These are phyloP conservation scores for Crocuta crocuta DNA, from an alignment of 2,113 vertebrate species.

Conservation along the genomic window DNA sequence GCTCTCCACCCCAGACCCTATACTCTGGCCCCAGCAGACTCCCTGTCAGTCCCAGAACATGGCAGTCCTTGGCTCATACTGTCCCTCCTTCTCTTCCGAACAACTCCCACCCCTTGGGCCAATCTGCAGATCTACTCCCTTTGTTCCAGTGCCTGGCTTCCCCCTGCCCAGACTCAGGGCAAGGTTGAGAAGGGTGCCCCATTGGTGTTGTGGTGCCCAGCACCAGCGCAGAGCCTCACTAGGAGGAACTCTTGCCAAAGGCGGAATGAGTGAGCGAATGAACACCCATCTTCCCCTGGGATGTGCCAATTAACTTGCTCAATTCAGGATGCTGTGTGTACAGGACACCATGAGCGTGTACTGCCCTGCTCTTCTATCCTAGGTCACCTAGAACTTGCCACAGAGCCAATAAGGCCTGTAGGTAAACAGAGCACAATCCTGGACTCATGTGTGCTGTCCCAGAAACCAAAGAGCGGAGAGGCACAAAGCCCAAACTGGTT, in stretches of 20 bases:
- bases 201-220: not conserved
- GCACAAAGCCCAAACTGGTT: not conserved
- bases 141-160: not conserved
- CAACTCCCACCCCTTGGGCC: not conserved
- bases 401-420: not conserved
- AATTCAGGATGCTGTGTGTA: not conserved
- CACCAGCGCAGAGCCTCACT: not conserved
- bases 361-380: not conserved
- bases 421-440: not conserved
- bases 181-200: not conserved
- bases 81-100: not conserved
- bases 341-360: not conserved
- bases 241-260: not conserved
- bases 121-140: not conserved
- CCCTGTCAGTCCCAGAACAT: not conserved
- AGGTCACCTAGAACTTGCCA: not conserved
- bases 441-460: not conserved
- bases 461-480: not conserved
- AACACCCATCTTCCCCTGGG: not conserved
- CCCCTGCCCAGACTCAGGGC: too few relatives aligned
- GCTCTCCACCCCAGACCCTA: too few relatives aligned
- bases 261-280: not conserved
- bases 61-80: accelerated
- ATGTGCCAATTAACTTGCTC: not conserved
- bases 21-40: not conserved